phyloP scores from a whole-genome alignment of 2,797 vertebrate genomes.

The Podargus strigoides region DNA sequence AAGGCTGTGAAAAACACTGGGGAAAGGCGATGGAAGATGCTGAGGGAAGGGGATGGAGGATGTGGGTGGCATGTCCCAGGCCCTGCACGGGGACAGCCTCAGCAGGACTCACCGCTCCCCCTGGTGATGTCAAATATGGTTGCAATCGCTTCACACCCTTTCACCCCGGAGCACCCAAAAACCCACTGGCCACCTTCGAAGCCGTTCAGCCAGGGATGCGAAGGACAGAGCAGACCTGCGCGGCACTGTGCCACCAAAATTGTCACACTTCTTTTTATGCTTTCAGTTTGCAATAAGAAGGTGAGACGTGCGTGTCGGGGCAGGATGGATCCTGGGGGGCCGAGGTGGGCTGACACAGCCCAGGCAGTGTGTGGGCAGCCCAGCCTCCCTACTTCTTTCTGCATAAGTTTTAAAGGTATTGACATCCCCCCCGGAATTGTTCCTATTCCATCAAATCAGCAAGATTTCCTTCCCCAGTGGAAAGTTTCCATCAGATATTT shows the following conservation, averaged over 20 bases:
- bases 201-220: not conserved
- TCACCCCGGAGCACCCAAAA: not conserved
- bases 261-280: not conserved
- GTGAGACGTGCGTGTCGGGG: not conserved
- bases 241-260: not conserved
- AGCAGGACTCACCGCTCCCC: constrained; percentile 16
- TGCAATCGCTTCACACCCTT: not conserved
- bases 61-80: not conserved
- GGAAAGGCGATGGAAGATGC: not conserved
- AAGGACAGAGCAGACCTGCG: not conserved
- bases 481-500: constrained; percentile 31
- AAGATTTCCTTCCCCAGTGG: constrained; percentile 35
- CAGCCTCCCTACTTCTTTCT: not conserved
- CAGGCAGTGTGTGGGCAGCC: not conserved
- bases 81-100: not conserved
- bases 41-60: not conserved
- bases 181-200: not conserved
- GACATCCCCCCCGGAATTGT: not conserved
- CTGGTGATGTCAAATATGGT: not conserved
- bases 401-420: not conserved
- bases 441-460: constrained; percentile 49
- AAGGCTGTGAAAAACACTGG: not conserved
- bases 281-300: not conserved
- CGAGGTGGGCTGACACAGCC: not conserved
- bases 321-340: not conserved